Evolutionary conservation across 1,140 invertebrate genomes (phyloP).

Genomic region (Ctenoplectra terminalis): DNA sequence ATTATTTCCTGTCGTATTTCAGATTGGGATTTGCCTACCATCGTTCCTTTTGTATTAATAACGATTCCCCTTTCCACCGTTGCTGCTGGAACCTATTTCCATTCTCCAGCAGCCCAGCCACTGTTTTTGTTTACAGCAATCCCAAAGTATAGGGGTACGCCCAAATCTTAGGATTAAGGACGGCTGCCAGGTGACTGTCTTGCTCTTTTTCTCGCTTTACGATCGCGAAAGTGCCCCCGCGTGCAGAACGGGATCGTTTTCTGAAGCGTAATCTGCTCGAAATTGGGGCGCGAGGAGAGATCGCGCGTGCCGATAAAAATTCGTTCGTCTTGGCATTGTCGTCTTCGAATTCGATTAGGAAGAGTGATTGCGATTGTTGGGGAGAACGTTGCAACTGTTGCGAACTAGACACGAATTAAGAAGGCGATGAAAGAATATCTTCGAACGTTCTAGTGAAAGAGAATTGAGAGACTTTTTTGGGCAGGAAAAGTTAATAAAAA

Average conservation of each 20-base stretch:
- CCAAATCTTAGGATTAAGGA: constrained; percentile 77
- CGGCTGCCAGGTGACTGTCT: constrained; percentile 64
- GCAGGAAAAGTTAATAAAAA: no score
- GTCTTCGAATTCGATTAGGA: not conserved
- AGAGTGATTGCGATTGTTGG: not conserved
- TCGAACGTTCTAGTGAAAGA: no score
- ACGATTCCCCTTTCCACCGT: constrained; percentile 57
- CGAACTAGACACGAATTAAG: no score
- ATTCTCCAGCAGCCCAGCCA: constrained; percentile 49
- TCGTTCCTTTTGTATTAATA: constrained; percentile 76
- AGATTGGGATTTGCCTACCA: constrained; percentile 78
- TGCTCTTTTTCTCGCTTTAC: constrained; percentile 61
- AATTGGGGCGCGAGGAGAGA: constrained; percentile 10
- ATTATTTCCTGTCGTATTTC: constrained; percentile 79
- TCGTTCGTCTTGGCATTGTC: not conserved
- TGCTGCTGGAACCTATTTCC: constrained; percentile 56
- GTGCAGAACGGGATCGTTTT: constrained; percentile 51
- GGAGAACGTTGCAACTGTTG: not conserved
- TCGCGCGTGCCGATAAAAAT: constrained; percentile 19
- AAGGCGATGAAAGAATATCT: no score
- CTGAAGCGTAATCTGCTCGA: constrained; percentile 50
- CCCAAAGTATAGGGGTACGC: constrained; percentile 65
- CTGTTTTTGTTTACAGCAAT: constrained; percentile 73
- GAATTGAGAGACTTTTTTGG: no score
- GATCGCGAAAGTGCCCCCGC: constrained; percentile 48